Evolutionary conservation across 2,888 invertebrate genomes (phyloP), one percentile per base, ranked within the genome.

Genomic region (Spilosoma lubricipeda): DNA sequence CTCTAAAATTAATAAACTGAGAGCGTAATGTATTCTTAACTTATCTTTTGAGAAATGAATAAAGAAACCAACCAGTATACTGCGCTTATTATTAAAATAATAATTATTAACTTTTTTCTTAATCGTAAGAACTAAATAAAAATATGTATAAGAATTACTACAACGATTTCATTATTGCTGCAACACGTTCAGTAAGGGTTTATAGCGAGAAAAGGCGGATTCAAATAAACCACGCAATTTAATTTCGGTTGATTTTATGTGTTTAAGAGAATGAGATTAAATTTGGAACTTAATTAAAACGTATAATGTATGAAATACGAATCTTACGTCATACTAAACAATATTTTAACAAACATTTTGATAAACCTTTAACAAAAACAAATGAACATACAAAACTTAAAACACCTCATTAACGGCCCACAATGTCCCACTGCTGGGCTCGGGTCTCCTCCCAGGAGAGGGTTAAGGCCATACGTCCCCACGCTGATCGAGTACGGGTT

Each of bases 161-260:
- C 7, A 30, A 30, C 15, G 63, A 30, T 30, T 63, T 63, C 18
- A 8, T 30, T 30, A 30, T 63, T 18, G 8, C 63, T 63, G 30
- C 63, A 63, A 63, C 18, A 63, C 27, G 27, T n/a, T 11, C 63
- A 63, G 18, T 30, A 18, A 30, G 63, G 30, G 63, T 18, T 30
- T 59, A 56, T 27, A 30, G 18, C 30, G 63, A 18, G 15, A 72
- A 75, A 45, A 68, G 65, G 74, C 71, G 65, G 71, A 76, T 78
- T 78, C 67, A 74, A 78, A 75, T 78, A 74, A 67, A 77, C 69
- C 64, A 76, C 52, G 73, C 36, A 36, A 66, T 67, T 64, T 71
- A 56, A 72, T 76, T 74, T 71, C 42, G 52, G 69, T 71, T 64
- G 45, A 68, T 33, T 75, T 52, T n/a, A 64, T 48, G 52, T 15